Evolutionary conservation across 2,797 vertebrate genomes (phyloP).

Genomic region (Gymnopithys bicolor): DNA sequence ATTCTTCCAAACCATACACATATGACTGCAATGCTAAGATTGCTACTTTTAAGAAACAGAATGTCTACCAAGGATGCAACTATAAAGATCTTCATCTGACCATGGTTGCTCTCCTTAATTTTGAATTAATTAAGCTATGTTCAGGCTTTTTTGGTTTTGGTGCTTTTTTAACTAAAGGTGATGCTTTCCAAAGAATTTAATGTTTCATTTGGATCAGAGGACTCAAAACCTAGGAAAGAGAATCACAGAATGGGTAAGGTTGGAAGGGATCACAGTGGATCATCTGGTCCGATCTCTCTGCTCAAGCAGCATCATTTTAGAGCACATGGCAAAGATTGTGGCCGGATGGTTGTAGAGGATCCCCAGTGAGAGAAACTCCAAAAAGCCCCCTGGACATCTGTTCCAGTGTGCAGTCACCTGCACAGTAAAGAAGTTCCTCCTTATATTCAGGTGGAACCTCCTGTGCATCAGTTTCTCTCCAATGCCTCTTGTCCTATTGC

Average conservation of each 20-base stretch:
- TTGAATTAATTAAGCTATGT: background rate
- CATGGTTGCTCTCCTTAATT: background rate
- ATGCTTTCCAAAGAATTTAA: background rate
- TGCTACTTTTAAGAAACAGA: background rate
- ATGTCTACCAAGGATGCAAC: background rate
- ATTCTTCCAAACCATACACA: background rate
- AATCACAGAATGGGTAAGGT: background rate
- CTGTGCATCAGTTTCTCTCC: background rate
- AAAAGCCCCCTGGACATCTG: background rate
- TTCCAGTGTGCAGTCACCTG: accelerated
- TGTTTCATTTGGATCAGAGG: background rate
- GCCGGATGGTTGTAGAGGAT: background rate
- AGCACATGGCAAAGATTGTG: background rate
- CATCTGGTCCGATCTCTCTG: background rate
- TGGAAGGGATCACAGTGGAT: background rate
- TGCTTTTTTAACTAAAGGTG: background rate
- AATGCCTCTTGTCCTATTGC: background rate
- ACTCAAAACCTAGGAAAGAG: background rate
- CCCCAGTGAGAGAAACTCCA: background rate
- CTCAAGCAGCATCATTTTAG: background rate
- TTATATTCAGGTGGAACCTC: background rate
- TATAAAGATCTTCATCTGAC: background rate
- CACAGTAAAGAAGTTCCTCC: background rate
- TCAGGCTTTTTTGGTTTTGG: background rate
- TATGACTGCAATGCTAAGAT: background rate